Base-by-base conservation (phyloP, 1,140 invertebrate species). In the Drosophila mauritiana region DNA sequence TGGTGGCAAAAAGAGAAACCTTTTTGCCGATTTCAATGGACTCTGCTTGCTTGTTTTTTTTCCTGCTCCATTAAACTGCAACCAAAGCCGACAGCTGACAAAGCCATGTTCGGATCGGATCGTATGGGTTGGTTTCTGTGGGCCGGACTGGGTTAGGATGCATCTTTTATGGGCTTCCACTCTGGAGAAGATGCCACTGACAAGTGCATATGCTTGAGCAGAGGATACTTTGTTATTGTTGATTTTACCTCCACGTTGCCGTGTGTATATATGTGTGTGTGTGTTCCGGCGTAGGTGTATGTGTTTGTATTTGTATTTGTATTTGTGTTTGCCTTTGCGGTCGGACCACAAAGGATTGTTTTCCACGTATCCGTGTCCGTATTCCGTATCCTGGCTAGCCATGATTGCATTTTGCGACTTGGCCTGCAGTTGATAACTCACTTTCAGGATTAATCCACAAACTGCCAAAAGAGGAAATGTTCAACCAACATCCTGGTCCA, bases 331-430 rank as follows among this genome's bases (percentile, higher is more conserved):
- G 34, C 43, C 17, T 31, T 25, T 65, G 49, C 49, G 49, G 49
- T 52, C 15, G 49, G 49, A 49, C 42, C 56, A 55, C 78, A 81
- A 77, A 73, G 67, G 61, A 46, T 67, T 68, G 67, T 40, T 67
- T 54, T 49, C 17, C 31, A 40, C 42, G 31, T 46, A 51, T 36
- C 63, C 51, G 22, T 45, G 22, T 56, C 45, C 22, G 40, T 37
- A 25, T 31, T 17, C 54, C 37, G 20, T 62, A 34, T 42, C 36
- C 36, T 22, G 20, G 59, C 36, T 22, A 55, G 53, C 15, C 27
- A 40, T 62, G 77, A 80, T 73, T 81, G 78, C 67, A 78, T 78
- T 81, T 81, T 62, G 73, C 48, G 56, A 53, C 56, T 76, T 65
- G 42, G 40, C 46, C 34, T 22, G 39, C 54, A 61, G 51, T 69